A percentile compares a stretch with the other conserved stretches of the same genome.
Conservation (phyloP, 2,888 invertebrate genomes). For the Leucophenga maculata region DNA sequence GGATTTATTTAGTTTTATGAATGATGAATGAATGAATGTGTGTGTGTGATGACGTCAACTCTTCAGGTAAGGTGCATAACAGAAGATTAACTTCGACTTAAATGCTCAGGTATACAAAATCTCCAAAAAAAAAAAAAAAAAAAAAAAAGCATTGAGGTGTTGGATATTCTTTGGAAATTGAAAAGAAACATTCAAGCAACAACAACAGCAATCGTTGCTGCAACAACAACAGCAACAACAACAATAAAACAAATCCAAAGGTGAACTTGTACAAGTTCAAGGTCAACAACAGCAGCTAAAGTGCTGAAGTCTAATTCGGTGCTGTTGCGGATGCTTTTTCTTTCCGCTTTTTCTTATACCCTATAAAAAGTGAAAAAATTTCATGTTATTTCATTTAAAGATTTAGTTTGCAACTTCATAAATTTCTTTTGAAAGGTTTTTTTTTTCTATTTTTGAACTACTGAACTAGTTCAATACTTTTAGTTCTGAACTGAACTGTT, state of each 20-base stretch:
- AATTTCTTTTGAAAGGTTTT: background rate
- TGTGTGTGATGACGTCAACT: background rate
- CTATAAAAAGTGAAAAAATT: background rate
- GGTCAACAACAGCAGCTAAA: slow-evolving; percentile 52
- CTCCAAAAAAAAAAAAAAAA: slow-evolving; percentile 16
- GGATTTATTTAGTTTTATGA: background rate
- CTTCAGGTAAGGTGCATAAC: no score
- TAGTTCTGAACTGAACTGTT: no score
- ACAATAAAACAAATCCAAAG: slow-evolving; percentile 58
- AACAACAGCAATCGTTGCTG: slow-evolving; percentile 15
- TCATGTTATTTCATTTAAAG: no score
- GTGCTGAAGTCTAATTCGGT: background rate
- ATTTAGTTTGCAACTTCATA: background rate
- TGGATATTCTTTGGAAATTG: background rate
- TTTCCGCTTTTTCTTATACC: no score
- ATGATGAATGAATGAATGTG: background rate
- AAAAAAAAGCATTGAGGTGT: slow-evolving; percentile 20
- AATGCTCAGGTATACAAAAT: background rate
- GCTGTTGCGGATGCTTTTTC: background rate
- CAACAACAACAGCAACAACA: slow-evolving; percentile 22
- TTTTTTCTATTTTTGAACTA: no score
- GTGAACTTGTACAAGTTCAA: slow-evolving; percentile 64
- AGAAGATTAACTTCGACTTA: slow-evolving; percentile 6
- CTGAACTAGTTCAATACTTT: no score
- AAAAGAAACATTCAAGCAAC: slow-evolving; percentile 31